Evolutionary conservation across 2,888 invertebrate genomes (phyloP), one percentile per base, ranked within the genome.

Genomic region (Calameuta filiformis): DNA sequence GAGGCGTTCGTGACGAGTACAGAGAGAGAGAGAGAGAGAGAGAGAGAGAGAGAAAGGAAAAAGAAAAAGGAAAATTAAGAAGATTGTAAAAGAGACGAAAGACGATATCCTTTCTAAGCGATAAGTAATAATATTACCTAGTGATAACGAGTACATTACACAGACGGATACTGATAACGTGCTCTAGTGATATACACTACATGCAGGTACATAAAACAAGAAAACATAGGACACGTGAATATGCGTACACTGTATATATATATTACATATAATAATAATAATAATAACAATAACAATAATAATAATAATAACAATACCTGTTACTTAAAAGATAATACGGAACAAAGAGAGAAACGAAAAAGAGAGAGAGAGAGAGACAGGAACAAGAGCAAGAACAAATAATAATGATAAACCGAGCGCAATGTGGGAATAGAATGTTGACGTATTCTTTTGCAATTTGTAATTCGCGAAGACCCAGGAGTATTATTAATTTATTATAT

Each of bases 51-150:
- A 69, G 69, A 35, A 71, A 75, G 75, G 35, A 35, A 35, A 35
- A 35, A 11, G 35, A 35, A 35, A 35, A 73, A 40, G 37, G 23
- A 76, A 73, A 73, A 74, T 73, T 35, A 69, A 79, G 33, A 34
- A 69, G 68, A 77, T 35, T n/a, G 31, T 73, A 73, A 68, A 76
- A 31, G 73, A 35, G 34, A 76, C 76, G 78, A 78, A 77, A 75
- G 76, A 78, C 71, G 74, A 79, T 79, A 79, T 78, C 78, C 79
- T 80, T 80, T 80, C 81, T 75, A 77, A 83, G 84, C 83, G 83
- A 87, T 82, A 85, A 88, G 84, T 87, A 87, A 88, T 88, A 87
- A 40, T 40, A 40, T 40, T 86, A 85, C 85, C 83, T 87, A 87
- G 87, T 85, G 87, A 87, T 87, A 79, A 80, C 69, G 73, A 76